Conservation (phyloP, 2,888 invertebrate species). For the Leucozona laternaria region DNA sequence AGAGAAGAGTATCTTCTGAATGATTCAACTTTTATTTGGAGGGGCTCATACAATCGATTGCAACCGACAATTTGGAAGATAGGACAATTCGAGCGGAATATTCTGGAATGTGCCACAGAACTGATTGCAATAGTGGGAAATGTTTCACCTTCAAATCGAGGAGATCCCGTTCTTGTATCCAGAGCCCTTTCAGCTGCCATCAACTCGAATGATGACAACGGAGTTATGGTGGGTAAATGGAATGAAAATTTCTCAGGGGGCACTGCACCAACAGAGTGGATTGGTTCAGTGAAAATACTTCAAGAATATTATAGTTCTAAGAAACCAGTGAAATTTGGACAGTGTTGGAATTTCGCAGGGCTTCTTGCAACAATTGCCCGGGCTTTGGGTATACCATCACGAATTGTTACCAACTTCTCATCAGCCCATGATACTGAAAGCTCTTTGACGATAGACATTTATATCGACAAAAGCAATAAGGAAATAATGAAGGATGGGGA, state of each 20-base stretch:
- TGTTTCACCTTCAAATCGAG: conserved; percentile 87
- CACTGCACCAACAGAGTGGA: conserved; percentile 94
- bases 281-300: conserved; percentile 93
- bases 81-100: conserved; percentile 93
- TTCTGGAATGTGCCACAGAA: conserved; percentile 91
- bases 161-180: conserved; percentile 90
- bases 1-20: conserved; percentile 93
- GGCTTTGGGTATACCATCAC: conserved; percentile 93
- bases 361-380: conserved; percentile 95
- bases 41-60: conserved; percentile 93
- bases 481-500: conserved; percentile 92
- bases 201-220: conserved; percentile 94
- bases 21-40: conserved; percentile 95
- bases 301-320: conserved; percentile 93
- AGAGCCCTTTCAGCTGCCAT: conserved; percentile 95
- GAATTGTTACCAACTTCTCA: conserved; percentile 94
- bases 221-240: conserved; percentile 94
- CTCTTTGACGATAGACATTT: conserved; percentile 95
- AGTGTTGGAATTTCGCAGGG: conserved; percentile 98
- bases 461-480: conserved; percentile 92
- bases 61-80: conserved; percentile 96
- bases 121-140: conserved; percentile 90
- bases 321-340: conserved; percentile 95
- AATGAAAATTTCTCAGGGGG: conserved; percentile 93
- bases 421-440: conserved; percentile 98